Base-by-base conservation (phyloP, 2,888 invertebrate genomes). In the Cephus nigrinus region DNA sequence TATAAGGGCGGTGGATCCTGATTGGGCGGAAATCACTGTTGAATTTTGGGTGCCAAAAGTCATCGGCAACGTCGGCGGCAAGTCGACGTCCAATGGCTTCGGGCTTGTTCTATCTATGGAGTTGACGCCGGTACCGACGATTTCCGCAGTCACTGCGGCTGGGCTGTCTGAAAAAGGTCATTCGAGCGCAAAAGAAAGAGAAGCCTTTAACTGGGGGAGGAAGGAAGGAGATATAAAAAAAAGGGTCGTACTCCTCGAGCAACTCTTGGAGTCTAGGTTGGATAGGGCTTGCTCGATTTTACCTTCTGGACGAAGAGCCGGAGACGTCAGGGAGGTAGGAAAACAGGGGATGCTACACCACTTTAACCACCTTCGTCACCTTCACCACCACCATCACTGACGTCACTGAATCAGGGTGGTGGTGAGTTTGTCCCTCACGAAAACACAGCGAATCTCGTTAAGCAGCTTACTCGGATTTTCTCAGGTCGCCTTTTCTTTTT, bases 21-120 rank as follows among this genome's bases (percentile, higher is more conserved):
- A 96, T 92, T 97, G 97, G 85, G 97, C 96, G 82, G 95, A 95
- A 90, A 97, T 94, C 73, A 95, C 92, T 0, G 96, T 96, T 82
- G 96, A 96, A 90, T 97, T 97, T 88, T 96, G 96, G 9, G 97
- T 97, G 75, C 95, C 95, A 89, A 97, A 97, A 91, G 94, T 95
- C 92, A 96, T 95, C 88, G 96, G 95, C 77, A 95, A 90, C 81
- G 92, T 92, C 4, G 90, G 88, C 75, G 89, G 88, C 80, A 90
- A 84, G 80, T 91, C 89, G 83, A 89, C 86, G 83, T 91, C 90
- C 81, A 89, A 78, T 30, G 90, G 88, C 80, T 87, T 89, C 33
- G 85, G 83, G 31, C 71, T 71, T 75, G 85, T 88, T 81, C 85
- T 84, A 84, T 87, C 87, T 83, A 88, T 85, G 80, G 86, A 85